phyloP scores from a whole-genome alignment of 2,888 invertebrate species.

The Aphidoletes aphidimyza region DNA sequence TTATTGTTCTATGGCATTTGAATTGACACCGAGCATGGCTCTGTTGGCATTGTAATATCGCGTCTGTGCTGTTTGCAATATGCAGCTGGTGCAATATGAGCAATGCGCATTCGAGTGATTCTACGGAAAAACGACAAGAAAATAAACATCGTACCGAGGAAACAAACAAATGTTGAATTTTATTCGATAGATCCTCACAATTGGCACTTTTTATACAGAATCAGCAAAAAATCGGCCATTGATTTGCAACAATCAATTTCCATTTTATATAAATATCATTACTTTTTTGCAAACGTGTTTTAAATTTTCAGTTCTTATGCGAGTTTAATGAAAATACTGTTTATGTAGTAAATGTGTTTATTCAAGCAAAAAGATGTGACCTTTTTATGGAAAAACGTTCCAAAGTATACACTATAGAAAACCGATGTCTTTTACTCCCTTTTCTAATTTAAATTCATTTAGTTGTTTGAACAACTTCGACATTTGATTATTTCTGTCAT shows the following conservation, averaged over 20 bases:
- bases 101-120: too few relatives aligned
- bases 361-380: too few relatives aligned
- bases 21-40: slow-evolving; percentile 5
- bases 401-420: too few relatives aligned
- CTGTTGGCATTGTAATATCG: neutral
- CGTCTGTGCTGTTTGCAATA: neutral
- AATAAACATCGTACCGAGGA: too few relatives aligned
- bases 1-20: neutral
- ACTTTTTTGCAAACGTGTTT: neutral
- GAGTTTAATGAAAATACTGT: neutral
- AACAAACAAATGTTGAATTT: neutral
- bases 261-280: neutral
- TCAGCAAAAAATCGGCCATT: neutral
- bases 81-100: neutral
- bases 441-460: too few relatives aligned
- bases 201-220: neutral
- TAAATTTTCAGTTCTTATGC: too few relatives aligned
- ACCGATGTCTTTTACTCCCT: too few relatives aligned
- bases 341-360: too few relatives aligned
- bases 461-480: too few relatives aligned
- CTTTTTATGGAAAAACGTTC: too few relatives aligned
- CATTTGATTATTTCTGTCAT: too few relatives aligned
- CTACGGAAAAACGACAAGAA: too few relatives aligned
- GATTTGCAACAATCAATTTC: slow-evolving; percentile 14
- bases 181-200: neutral